Evolutionary conservation across 2,888 invertebrate genomes (phyloP).

Genomic region (Tetrapedia diversipes): DNA sequence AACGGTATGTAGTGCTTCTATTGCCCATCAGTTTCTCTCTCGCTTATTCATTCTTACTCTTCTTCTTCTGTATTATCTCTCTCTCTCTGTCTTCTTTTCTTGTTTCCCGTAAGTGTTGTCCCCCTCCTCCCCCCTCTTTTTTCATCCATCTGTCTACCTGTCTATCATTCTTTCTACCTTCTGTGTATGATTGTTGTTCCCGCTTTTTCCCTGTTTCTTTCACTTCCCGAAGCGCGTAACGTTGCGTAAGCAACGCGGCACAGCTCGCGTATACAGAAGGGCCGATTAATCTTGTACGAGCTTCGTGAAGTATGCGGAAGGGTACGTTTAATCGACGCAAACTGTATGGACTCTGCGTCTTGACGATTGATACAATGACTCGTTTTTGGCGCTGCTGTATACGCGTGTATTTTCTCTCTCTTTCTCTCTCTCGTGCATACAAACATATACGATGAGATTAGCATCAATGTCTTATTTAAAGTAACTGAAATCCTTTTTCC

Average conservation of each 20-base stretch:
- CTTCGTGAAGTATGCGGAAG: slow-evolving; percentile 63
- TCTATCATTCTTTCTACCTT: slow-evolving; percentile 42
- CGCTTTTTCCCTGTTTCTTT: slow-evolving; percentile 41
- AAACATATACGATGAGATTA: background rate
- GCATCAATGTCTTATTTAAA: slow-evolving; percentile 5
- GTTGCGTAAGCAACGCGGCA: slow-evolving; percentile 64
- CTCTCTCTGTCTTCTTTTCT: slow-evolving; percentile 2
- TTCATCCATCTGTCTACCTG: slow-evolving; percentile 33
- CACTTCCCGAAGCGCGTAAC: slow-evolving; percentile 42
- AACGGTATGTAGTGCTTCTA: slow-evolving; percentile 71
- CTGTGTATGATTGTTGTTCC: slow-evolving; percentile 35
- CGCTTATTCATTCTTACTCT: background rate
- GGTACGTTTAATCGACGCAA: slow-evolving; percentile 39
- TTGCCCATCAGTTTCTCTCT: slow-evolving; percentile 23
- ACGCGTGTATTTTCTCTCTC: background rate
- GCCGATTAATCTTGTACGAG: slow-evolving; percentile 65
- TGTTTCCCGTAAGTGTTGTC: background rate
- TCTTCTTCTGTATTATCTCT: too few relatives aligned
- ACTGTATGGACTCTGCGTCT: slow-evolving; percentile 11
- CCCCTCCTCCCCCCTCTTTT: slow-evolving; percentile 9
- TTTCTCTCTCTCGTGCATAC: background rate
- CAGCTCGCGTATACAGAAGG: slow-evolving; percentile 47
- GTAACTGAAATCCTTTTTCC: background rate
- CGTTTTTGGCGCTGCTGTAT: background rate
- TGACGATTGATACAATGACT: slow-evolving; percentile 14